Evolutionary conservation across 2,888 invertebrate species (phyloP), one percentile per base, ranked within the genome.

Genomic region (Drosophila siamana): DNA sequence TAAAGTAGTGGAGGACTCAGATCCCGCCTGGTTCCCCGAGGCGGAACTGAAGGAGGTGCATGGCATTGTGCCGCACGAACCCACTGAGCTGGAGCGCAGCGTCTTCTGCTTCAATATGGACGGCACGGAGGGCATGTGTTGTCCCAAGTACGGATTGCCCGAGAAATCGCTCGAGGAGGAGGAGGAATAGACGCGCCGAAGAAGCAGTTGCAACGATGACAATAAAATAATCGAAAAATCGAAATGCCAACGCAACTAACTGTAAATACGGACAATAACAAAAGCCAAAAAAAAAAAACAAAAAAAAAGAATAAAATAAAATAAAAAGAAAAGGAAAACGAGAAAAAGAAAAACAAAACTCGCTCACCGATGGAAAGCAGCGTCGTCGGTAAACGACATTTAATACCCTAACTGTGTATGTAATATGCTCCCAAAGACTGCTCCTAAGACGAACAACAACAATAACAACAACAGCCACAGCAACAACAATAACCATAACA

Each of bases 21-120:
- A 97, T 89, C 96, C 97, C 76, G 97, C 97, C 4, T 98, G 98
- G 98, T 98, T 98, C 91, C 98, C 98, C 0, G 96, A 96, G 0
- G 95, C 96, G 28, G 98, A 98, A 88, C 93, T 98, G 1, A 95
- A 96, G 75, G 97, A 98, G 90, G 97, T 97, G 91, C 97, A 98
- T 90, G 97, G 97, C 62, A 96, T 98, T 75, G 95, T 97, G 86
- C 96, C 97, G 1, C 96, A 96, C 84, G 95, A 95, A 90, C 96
- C 97, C 0, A 96, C 97, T 0, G 93, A 95, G 2, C 93, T 95
- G 7, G 97, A 97, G 92, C 95, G 95, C 5, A 90, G 96, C 46
- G 92, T 98, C 13, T 97, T 98, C 93, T 97, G 97, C 91, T 97
- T 97, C 83, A 94, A 95, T 76, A 94, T 95, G 59, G 97, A 97